Evolutionary conservation across 92 coral and sea anemone species (phyloP).

Genomic region (Desmophyllum pertusum): DNA sequence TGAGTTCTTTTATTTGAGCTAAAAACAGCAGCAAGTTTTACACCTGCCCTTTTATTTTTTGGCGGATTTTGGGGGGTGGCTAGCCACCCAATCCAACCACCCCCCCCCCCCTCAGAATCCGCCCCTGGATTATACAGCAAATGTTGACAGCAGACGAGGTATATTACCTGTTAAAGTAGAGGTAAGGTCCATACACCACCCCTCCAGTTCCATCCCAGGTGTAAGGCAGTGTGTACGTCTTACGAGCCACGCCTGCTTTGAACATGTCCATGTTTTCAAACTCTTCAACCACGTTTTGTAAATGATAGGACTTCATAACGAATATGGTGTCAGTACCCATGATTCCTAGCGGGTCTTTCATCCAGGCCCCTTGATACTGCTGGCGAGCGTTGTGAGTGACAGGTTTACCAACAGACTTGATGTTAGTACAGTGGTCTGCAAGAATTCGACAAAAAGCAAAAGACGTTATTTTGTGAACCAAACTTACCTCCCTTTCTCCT

Average conservation of each 20-base stretch:
- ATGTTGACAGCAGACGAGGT: too few species aligned
- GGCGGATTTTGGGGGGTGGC: too few species aligned
- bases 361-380: slow-evolving; percentile 31
- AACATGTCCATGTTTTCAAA: slow-evolving; percentile 39
- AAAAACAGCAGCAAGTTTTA: too few species aligned
- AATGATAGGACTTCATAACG: neutral
- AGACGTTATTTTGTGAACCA: neutral
- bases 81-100: too few species aligned
- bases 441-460: neutral
- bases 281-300: neutral
- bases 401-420: slow-evolving; percentile 42
- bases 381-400: slow-evolving; percentile 29
- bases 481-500: neutral
- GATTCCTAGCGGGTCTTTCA: slow-evolving; percentile 58
- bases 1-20: too few species aligned
- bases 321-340: slow-evolving; percentile 47
- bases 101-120: too few species aligned
- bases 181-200: slow-evolving; percentile 60
- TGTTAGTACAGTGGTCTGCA: slow-evolving; percentile 29
- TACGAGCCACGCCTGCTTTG: slow-evolving; percentile 42
- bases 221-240: slow-evolving; percentile 38
- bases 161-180: slow-evolving; percentile 59
- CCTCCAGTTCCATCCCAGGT: slow-evolving; percentile 52
- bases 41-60: too few species aligned
- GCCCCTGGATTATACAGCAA: too few species aligned